Base-by-base conservation (phyloP, 1,140 invertebrate species). In the Patella vulgata region DNA sequence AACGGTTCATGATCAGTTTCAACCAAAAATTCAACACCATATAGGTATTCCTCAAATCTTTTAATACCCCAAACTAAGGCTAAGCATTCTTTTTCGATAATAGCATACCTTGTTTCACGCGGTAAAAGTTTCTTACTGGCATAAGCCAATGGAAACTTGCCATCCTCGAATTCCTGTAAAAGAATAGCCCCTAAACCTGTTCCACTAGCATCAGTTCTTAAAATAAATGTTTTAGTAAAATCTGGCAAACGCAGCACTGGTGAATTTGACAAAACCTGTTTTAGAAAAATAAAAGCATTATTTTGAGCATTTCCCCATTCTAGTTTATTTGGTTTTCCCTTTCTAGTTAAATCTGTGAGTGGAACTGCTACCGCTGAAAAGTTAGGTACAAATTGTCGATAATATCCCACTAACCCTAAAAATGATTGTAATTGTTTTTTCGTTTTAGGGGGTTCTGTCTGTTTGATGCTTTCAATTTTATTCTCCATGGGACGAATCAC, bases 281-380 rank as follows among this genome's bases (percentile, higher is more conserved):
- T 51, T 14, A 60, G 27, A 1, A 11, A 17, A 3, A 27, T 3
- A 21, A 60, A 60, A 17, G 58, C 47, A 1, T 43, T n/a, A n/a
- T 52, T n/a, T 8, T 33, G 47, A 3, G 28, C 47, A 1, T 30
- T 17, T 25, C 14, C 21, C 57, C 57, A 59, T 17, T 14, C 17
- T 8, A 52, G 30, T 30, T 40, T 52, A 9, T 52, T 39, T 14
- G 48, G 28, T 12, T 36, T 31, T 23, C 36, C 36, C 21, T 48
- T 40, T 48, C 50, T 51, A 8, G 58, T 60, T 25, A 36, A 11
- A 17, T 60, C 58, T 31, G 58, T 60, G 12, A 60, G 27, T 3
- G 58, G 56, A 11, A 17, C n/a, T 3, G 54, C 54, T 14, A 44
- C 0, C 6, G 25, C 40, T 2, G 54, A 19, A 19, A 42, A 59